phyloP scores from a whole-genome alignment of 2,888 invertebrate genomes.

The Drosophila mayaguana region DNA sequence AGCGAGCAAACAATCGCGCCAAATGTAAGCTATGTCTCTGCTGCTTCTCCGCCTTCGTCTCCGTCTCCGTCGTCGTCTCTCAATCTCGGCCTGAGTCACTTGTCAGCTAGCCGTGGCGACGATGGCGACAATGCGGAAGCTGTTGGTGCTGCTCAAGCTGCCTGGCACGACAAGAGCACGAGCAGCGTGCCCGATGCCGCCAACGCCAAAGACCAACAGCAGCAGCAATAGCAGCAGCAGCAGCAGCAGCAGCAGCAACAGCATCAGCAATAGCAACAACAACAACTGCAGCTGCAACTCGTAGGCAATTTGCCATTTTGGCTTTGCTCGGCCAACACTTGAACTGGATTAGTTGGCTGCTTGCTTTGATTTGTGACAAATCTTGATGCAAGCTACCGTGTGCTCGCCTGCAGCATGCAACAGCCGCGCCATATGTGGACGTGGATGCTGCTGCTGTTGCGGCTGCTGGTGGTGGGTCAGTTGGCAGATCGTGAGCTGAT shows the following conservation, averaged over 20 bases:
- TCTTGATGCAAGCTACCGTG: constrained; percentile 76
- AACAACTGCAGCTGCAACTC: constrained; percentile 34
- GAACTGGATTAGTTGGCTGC: constrained; percentile 79
- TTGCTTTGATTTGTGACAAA: constrained; percentile 79
- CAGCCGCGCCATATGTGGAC: constrained; percentile 57
- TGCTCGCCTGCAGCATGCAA: constrained; percentile 61
- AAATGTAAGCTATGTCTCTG: constrained; percentile 65
- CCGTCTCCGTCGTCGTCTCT: constrained; percentile 2
- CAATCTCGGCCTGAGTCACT: constrained; percentile 62
- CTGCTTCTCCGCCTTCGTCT: background rate
- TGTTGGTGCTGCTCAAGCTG: constrained; percentile 39
- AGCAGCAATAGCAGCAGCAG: constrained; percentile 22
- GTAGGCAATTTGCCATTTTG: constrained; percentile 69
- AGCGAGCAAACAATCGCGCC: constrained; percentile 67
- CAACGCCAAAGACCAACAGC: constrained; percentile 58
- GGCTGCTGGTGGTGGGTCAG: constrained; percentile 59
- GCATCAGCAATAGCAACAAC: constrained; percentile 13
- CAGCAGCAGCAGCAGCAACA: constrained; percentile 20
- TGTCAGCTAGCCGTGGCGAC: constrained; percentile 60
- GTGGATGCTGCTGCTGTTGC: constrained; percentile 28
- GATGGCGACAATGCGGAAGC: constrained; percentile 73
- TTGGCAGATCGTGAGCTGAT: constrained; percentile 74
- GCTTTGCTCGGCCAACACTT: constrained; percentile 63
- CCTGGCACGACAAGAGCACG: constrained; percentile 67
- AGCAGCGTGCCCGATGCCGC: constrained; percentile 63